Evolutionary conservation across 2,113 vertebrate species (phyloP).

Genomic region (Actinemys pallida): DNA sequence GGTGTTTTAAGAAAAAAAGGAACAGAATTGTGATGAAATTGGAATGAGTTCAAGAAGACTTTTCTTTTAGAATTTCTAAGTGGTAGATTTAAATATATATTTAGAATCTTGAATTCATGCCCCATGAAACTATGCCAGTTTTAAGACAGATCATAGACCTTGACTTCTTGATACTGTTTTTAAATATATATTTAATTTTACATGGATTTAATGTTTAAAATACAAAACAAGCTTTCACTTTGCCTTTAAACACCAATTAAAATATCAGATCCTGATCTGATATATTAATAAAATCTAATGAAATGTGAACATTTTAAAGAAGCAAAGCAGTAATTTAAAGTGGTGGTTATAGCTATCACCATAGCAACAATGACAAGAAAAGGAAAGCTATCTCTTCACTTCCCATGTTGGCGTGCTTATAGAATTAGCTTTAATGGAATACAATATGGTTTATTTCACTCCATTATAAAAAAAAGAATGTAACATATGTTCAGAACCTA

Average conservation of each 20-base stretch:
- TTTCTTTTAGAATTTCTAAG: not conserved
- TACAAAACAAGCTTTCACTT: not conserved
- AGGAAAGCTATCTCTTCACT: not conserved
- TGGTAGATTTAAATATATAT: not conserved
- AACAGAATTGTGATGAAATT: not conserved
- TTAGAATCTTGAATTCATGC: not conserved
- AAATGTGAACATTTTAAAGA: constrained; percentile 13
- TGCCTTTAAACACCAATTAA: not conserved
- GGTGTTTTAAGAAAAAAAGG: not conserved
- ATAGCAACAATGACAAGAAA: constrained; percentile 32
- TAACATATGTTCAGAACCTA: not conserved
- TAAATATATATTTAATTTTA: not conserved
- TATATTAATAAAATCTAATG: constrained; percentile 24
- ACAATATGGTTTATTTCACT: constrained; percentile 30
- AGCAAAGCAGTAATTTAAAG: not conserved
- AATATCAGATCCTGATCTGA: constrained; percentile 15
- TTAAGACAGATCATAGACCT: not conserved
- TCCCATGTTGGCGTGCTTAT: constrained; percentile 20
- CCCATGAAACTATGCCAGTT: not conserved
- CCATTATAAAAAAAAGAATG: not conserved
- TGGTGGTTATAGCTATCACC: constrained; percentile 29
- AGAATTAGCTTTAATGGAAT: constrained; percentile 1
- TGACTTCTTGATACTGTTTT: not conserved
- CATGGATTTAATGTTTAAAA: not conserved
- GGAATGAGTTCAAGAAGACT: not conserved